Percentiles rank a stretch among this genome's conserved stretches.
Evolutionary conservation across 2,113 vertebrate species (phyloP).

Genomic region (Odobenus rosmarus): DNA sequence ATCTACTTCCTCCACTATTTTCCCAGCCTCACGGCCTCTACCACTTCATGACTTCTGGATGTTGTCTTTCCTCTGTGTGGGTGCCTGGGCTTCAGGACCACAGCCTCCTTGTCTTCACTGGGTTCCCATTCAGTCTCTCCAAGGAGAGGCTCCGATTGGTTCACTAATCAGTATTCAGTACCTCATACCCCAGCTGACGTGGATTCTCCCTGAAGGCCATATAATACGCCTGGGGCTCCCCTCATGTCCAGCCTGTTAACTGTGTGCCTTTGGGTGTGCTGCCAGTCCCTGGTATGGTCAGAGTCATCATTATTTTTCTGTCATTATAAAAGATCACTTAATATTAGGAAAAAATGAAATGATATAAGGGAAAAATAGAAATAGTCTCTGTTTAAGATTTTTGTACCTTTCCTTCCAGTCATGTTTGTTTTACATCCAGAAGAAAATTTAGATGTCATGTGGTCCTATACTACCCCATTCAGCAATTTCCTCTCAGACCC

Average conservation of each 20-base stretch:
- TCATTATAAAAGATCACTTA: background rate
- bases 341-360: background rate
- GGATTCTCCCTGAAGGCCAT: background rate
- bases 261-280: background rate
- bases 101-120: background rate
- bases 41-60: background rate
- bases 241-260: background rate
- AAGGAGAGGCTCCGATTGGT: background rate
- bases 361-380: slow-evolving; percentile 9
- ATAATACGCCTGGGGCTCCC: background rate
- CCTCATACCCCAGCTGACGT: background rate
- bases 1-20: background rate
- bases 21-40: background rate
- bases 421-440: background rate
- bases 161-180: background rate
- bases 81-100: background rate
- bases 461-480: background rate
- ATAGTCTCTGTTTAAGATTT: background rate
- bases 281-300: background rate
- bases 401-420: background rate
- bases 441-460: background rate
- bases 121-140: background rate
- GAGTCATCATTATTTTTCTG: background rate
- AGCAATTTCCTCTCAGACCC: background rate
- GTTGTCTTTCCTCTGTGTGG: background rate